These are phyloP conservation scores for Coelinius sp. DNA, from an alignment of 2,888 invertebrate species.

Conservation along the genomic window DNA sequence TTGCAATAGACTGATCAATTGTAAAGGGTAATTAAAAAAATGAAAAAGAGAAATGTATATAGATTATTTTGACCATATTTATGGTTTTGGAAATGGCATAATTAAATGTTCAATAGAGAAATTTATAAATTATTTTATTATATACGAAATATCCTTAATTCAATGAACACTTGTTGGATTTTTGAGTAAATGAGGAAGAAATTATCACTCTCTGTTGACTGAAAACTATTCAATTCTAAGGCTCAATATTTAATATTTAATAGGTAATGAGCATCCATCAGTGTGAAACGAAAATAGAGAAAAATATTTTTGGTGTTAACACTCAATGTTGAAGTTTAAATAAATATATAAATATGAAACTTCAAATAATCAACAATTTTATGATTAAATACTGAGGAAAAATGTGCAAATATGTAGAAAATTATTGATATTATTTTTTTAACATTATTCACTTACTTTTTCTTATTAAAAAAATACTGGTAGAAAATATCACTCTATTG, in stretches of 20 bases:
- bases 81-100: background rate
- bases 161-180: background rate
- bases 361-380: background rate
- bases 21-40: background rate
- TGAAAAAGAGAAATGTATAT: background rate
- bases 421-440: background rate
- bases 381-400: background rate
- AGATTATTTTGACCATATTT: background rate
- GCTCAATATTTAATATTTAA: constrained; percentile 3
- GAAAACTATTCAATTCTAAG: constrained; percentile 3
- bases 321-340: background rate
- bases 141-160: background rate
- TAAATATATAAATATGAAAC: background rate
- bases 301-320: background rate
- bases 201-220: constrained; percentile 21
- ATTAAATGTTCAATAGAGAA: constrained; percentile 1
- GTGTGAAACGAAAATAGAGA: background rate
- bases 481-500: background rate
- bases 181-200: background rate
- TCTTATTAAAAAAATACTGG: background rate
- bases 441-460: background rate
- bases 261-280: background rate
- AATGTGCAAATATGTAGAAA: background rate
- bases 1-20: constrained; percentile 20
- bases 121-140: background rate